Base-by-base conservation (phyloP, 2,888 invertebrate species). In the Rhagonycha lutea region DNA sequence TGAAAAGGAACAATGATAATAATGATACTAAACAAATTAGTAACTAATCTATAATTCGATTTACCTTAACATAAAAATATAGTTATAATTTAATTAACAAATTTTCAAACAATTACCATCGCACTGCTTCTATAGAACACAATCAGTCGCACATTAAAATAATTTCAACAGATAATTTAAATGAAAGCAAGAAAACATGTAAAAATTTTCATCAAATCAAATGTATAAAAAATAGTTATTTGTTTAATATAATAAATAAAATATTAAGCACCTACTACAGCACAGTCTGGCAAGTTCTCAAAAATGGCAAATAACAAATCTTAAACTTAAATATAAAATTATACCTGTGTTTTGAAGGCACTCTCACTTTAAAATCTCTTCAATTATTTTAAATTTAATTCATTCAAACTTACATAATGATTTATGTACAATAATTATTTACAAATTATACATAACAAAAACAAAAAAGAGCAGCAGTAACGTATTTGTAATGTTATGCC, bases 1-100 rank as follows among this genome's bases (percentile, higher is more conserved):
- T 77, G 69, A 68, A 61, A 77, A 77, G 74, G 74, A 77, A 77
- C 77, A 77, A 72, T 69, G 70, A 77, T 68, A 74, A 70, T 76
- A 69, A 76, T 76, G 63, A 68, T 75, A 72, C 72, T 61, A 65
- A 72, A 47, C 62, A 72, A 75, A 70, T 69, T 69, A 75, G 65
- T 72, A 69, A 69, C 63, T 24, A 32, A 73, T n/a, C 68, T 68
- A 73, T 26, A 71, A 71, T 65, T 71, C 65, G 32, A 71, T 71
- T 65, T 18, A 26, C 63, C 71, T 72, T 47, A 47, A 7, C 7
- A 47, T 47, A 47, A 7, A 47, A 47, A 47, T 47, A 32, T 12
- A 47, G n/a, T 47, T 47, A 47, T 5, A 47, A 47, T 47, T 47
- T 47, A 47, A 47, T 32, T 28, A 32, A 32, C 12, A 32, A 32